Base-by-base conservation (phyloP, 2,113 vertebrate genomes). In the Mastomys natalensis region DNA sequence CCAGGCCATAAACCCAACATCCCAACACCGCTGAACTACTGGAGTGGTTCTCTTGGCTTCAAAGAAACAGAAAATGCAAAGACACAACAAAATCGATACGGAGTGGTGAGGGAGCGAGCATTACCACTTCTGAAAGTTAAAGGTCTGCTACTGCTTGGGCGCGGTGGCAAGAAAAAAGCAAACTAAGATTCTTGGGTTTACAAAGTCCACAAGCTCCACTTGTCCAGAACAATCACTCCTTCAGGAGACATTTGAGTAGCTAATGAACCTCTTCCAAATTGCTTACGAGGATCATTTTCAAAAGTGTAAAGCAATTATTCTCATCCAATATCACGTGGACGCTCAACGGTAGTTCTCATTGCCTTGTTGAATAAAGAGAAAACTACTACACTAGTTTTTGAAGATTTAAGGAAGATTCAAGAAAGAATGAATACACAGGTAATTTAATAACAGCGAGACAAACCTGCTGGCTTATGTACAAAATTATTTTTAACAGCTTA, bases 21-120 rank as follows among this genome's bases (percentile, higher is more conserved):
- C 74, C n/a, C 90, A 84, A 29, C 60, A 89, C 1, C 37, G n/a
- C 60, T 78, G 70, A 78, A n/a, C 89, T 81, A 80, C 12, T 6
- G 34, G 81, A 86, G 84, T 76, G 24, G 40, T 34, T 91, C 93
- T 81, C 95, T 31, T 85, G 85, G 89, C 77, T 48, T 8, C 17
- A 48, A 89, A 87, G 40, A 95, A 85, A 5, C 60, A 64, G 92
- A 84, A 88, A 86, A 89, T 48, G 48, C 60, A 91, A 93, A 96
- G 93, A 29, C 48, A 91, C 34, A 91, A 76, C 3, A 72, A 94
- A 86, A 90, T 85, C 84, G 72, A 89, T 66, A 37, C 16, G 37
- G n/a, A 37, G 1, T 48, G 5, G 48, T 7, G 10, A 34, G 64
- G 16, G 68, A 94, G 84, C 31, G 81, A 51, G 51, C 51, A 51